Conservation (phyloP, 2,113 vertebrate species). For the Megaleporinus macrocephalus region DNA sequence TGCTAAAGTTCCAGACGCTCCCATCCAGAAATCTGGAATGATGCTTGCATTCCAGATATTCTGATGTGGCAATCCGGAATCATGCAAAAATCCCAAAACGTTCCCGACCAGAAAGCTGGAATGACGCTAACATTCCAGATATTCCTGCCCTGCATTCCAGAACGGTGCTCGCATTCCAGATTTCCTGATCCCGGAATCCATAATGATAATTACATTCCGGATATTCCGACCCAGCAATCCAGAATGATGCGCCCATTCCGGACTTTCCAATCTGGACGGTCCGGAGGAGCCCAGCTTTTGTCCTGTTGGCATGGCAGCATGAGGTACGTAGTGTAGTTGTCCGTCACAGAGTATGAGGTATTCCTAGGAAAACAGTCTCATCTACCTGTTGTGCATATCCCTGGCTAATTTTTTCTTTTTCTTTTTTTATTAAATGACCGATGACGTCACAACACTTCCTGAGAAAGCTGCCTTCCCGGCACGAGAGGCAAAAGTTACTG, state of each 20-base stretch:
- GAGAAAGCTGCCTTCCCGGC: conserved; percentile 67
- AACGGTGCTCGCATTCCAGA: not conserved
- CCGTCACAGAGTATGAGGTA: conserved; percentile 72
- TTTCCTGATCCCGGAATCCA: not conserved
- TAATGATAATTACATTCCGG: conserved; percentile 49
- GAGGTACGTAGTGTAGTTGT: conserved; percentile 73
- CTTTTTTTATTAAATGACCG: too few species aligned
- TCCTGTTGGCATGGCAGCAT: conserved; percentile 60
- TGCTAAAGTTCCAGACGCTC: not conserved
- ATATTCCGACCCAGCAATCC: conserved; percentile 25
- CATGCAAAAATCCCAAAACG: not conserved
- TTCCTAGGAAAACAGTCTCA: conserved; percentile 58
- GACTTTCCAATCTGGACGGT: conserved; percentile 5
- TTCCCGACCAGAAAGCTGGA: not conserved
- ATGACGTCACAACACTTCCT: conserved; percentile 70
- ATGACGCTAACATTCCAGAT: not conserved
- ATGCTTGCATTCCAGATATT: conserved; percentile 48
- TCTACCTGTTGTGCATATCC: conserved; percentile 59
- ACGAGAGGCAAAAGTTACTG: conserved; percentile 50
- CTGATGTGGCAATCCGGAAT: not conserved
- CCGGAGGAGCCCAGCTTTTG: conserved; percentile 26
- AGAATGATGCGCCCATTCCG: conserved; percentile 45
- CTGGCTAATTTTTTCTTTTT: conserved; percentile 58
- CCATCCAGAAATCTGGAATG: not conserved
- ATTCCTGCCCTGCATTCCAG: not conserved